phyloP scores from a whole-genome alignment of 2,797 vertebrate species.

The Petrocephalus schoutedeni region DNA sequence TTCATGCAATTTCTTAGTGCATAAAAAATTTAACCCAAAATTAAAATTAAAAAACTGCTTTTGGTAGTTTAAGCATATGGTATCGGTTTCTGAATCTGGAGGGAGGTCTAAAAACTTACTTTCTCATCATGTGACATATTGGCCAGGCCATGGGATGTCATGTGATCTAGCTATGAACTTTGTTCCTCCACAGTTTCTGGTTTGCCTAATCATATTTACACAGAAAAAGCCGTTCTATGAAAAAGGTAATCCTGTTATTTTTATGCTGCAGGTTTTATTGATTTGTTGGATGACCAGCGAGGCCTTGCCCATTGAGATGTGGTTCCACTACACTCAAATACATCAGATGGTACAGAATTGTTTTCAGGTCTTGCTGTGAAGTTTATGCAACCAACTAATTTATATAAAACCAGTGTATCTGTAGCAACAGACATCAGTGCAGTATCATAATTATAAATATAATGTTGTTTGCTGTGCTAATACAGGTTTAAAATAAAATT shows the following conservation, averaged over 20 bases:
- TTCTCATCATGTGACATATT: neutral
- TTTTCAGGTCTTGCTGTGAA: neutral
- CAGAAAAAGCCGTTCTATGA: neutral
- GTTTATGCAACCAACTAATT: conserved; percentile 7
- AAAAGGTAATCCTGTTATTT: neutral
- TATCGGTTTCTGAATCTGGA: neutral
- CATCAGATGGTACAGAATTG: neutral
- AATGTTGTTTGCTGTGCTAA: neutral
- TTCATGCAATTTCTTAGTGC: neutral
- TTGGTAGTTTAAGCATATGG: neutral
- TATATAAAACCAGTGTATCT: neutral
- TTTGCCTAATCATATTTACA: neutral
- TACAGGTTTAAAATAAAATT: neutral
- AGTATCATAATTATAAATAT: neutral
- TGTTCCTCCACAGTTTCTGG: neutral
- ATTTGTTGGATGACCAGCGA: neutral
- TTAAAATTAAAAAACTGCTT: neutral
- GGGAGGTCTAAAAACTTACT: neutral
- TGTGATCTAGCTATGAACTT: neutral
- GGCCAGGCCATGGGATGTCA: neutral
- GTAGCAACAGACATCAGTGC: neutral
- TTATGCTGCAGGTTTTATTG: neutral
- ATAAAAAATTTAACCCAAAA: neutral
- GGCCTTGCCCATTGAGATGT: neutral
- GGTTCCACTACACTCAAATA: neutral